A percentile compares a stretch with the other conserved stretches of the same genome.
phyloP scores from a whole-genome alignment of 2,797 vertebrate genomes.

The Xenops minutus region DNA sequence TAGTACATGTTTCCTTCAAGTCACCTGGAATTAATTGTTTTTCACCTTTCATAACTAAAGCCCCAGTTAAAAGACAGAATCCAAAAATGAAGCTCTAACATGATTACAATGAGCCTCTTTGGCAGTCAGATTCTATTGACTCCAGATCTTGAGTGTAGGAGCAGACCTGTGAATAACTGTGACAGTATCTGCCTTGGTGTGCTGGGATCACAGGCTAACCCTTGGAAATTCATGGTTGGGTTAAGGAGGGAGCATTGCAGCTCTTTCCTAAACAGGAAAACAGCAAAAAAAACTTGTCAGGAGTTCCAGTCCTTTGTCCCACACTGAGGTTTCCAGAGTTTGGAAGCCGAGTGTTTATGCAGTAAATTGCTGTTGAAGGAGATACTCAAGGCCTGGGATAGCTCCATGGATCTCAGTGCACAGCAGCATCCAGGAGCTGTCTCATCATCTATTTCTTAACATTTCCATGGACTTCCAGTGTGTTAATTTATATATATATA shows the following conservation, averaged over 20 bases:
- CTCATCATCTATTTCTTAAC: not conserved
- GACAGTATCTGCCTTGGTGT: not conserved
- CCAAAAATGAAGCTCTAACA: not conserved
- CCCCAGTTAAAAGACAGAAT: not conserved
- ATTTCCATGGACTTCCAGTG: not conserved
- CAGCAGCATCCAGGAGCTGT: not conserved
- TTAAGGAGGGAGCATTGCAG: not conserved
- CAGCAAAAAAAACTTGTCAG: not conserved
- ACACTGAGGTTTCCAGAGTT: not conserved
- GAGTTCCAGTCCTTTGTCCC: not conserved
- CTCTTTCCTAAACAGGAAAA: not conserved
- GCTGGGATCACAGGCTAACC: not conserved
- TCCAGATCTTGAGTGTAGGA: not conserved
- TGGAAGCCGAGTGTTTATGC: not conserved
- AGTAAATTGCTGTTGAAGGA: not conserved
- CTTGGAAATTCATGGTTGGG: not conserved
- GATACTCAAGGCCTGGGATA: not conserved
- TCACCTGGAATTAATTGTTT: not conserved
- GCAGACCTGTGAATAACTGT: not conserved
- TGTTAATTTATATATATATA: too few relatives aligned
- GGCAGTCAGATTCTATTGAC: not conserved
- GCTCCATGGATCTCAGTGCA: rapidly evolving
- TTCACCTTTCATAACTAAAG: not conserved
- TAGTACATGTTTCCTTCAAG: not conserved
- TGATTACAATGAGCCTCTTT: not conserved